A percentile compares a stretch with the other conserved stretches of the same genome.
Conservation (phyloP, 2,888 invertebrate species). For the Drosophila paranaensis region DNA sequence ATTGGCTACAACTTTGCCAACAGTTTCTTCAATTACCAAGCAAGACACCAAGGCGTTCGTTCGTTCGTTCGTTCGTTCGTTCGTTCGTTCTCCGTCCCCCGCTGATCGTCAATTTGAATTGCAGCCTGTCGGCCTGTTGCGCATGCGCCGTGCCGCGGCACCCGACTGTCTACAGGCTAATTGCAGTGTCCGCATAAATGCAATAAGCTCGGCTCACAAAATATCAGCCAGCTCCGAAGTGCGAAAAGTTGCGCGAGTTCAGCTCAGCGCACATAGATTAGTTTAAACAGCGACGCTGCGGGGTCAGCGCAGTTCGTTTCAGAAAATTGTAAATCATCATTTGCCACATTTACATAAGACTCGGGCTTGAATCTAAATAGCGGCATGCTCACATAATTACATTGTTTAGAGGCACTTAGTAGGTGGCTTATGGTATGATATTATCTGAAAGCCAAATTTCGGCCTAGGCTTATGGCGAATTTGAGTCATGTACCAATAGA, state of each 20-base stretch:
- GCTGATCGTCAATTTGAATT: conserved; percentile 47
- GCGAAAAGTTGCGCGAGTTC: conserved; percentile 58
- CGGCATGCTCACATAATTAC: not conserved
- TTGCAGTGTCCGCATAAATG: conserved; percentile 59
- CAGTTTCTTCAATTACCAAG: conserved; percentile 26
- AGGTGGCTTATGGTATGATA: not conserved
- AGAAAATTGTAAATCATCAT: conserved; percentile 34
- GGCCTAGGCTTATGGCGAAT: not conserved
- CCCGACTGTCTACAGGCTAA: conserved; percentile 52
- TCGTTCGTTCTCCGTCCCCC: conserved; percentile 23
- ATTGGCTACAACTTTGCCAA: conserved; percentile 20
- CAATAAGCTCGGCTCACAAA: conserved; percentile 38
- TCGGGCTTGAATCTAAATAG: conserved; percentile 2
- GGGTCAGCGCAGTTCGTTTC: conserved; percentile 29
- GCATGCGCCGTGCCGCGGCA: conserved; percentile 50
- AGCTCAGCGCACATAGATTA: conserved; percentile 29
- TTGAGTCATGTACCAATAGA: not conserved
- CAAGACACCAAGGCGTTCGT: not conserved
- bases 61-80: too few species aligned
- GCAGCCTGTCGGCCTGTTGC: conserved; percentile 48
- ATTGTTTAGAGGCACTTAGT: not conserved
- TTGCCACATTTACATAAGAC: conserved; percentile 44
- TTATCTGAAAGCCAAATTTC: not conserved
- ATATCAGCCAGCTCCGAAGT: conserved; percentile 64
- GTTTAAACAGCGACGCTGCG: conserved; percentile 21